These are phyloP conservation scores for Papilio protenor DNA, from an alignment of 2,888 invertebrate genomes.

Conservation along the genomic window DNA sequence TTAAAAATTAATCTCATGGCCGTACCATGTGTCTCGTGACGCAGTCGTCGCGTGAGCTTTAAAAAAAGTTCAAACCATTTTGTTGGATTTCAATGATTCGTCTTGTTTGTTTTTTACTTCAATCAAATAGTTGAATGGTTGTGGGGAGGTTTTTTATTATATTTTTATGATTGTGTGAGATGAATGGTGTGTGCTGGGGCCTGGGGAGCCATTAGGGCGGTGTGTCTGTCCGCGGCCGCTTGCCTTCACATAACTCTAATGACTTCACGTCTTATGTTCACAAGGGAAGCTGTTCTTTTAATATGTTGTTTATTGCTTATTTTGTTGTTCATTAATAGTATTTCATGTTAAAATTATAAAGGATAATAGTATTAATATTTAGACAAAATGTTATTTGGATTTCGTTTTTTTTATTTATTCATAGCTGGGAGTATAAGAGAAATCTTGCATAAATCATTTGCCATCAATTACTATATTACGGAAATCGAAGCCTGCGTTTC, in stretches of 20 bases:
- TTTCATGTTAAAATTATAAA: not conserved
- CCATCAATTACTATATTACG: constrained; percentile 7
- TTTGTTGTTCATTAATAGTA: constrained; percentile 9
- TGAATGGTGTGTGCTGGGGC: constrained; percentile 50
- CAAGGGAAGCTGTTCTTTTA: constrained; percentile 34
- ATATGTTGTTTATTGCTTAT: constrained; percentile 28
- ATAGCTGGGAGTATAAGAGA: not conserved
- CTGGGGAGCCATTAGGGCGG: constrained; percentile 50
- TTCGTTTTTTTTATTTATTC: no score
- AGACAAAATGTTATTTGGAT: not conserved
- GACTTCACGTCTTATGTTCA: constrained; percentile 22
- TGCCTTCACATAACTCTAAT: constrained; percentile 44
- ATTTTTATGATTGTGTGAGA: constrained; percentile 53
- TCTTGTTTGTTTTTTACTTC: constrained; percentile 41
- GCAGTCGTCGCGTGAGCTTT: constrained; percentile 15
- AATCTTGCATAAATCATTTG: constrained; percentile 1
- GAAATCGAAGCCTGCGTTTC: not conserved
- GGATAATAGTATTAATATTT: not conserved
- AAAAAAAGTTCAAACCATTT: constrained; percentile 28
- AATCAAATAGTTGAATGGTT: constrained; percentile 41
- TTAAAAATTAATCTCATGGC: not conserved
- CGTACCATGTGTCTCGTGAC: not conserved
- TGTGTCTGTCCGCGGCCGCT: constrained; percentile 50
- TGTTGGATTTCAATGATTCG: constrained; percentile 41
- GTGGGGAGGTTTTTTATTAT: constrained; percentile 47